These are phyloP conservation scores for silkworm (Bombyx mori) DNA, from an alignment of 1,140 invertebrate species.

Conservation along the genomic window ASM3026992v2 NC_085116.1:11634501-11635000, in stretches of 20 bases:
- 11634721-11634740: too few species aligned
- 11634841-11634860: too few species aligned
- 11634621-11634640: neutral
- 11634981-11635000: too few species aligned
- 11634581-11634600: conserved; percentile 3
- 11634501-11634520: conserved; percentile 43
- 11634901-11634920: too few species aligned
- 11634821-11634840: too few species aligned
- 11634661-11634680: neutral
- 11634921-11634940: neutral
- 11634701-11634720: too few species aligned
- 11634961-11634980: too few species aligned
- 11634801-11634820: too few species aligned
- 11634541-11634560: neutral
- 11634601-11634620: neutral
- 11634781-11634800: too few species aligned
- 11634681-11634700: too few species aligned
- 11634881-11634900: neutral
- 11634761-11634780: neutral
- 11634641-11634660: neutral
- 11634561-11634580: neutral
- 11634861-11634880: too few species aligned
- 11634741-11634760: neutral
- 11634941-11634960: too few species aligned
- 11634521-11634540: conserved; percentile 31